Percentiles rank a stretch among this genome's conserved stretches.
Evolutionary conservation across 2,888 invertebrate species (phyloP).

Genomic region (Stenodera caucasica): DNA sequence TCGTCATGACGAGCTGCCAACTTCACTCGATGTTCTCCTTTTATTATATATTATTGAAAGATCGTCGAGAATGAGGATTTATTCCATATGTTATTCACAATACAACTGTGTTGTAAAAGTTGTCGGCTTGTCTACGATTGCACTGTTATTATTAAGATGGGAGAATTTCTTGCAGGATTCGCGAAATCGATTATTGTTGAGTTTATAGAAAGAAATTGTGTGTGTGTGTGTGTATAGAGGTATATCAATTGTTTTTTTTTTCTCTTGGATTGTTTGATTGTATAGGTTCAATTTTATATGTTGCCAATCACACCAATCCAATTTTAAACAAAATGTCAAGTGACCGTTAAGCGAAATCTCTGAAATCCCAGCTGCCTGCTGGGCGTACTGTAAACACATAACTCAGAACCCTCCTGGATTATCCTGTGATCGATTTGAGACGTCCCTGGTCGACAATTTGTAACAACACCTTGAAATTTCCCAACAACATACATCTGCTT

Average conservation of each 20-base stretch:
- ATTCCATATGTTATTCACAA: constrained; percentile 40
- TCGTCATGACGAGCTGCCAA: constrained; percentile 48
- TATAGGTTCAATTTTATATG: constrained; percentile 34
- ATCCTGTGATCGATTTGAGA: constrained; percentile 51
- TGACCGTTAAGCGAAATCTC: constrained; percentile 53
- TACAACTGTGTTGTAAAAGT: constrained; percentile 37
- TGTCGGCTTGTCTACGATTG: constrained; percentile 34
- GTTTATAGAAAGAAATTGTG: background rate
- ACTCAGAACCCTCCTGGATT: constrained; percentile 49
- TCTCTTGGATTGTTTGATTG: too few species aligned
- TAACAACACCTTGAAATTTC: constrained; percentile 36
- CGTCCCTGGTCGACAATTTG: constrained; percentile 43
- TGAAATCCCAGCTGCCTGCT: constrained; percentile 52
- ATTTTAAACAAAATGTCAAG: constrained; percentile 54
- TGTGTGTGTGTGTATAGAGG: too few species aligned
- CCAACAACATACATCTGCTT: constrained; percentile 24
- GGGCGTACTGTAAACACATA: constrained; percentile 52
- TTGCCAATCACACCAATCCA: constrained; percentile 47
- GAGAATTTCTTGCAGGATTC: too few species aligned
- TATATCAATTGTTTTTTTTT: too few species aligned
- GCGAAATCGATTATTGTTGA: constrained; percentile 1
- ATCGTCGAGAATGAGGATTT: constrained; percentile 40
- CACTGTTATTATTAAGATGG: constrained; percentile 26
- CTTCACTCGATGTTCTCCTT: constrained; percentile 44
- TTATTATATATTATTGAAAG: constrained; percentile 41